Base-by-base conservation (phyloP, 1,140 invertebrate genomes). In the Drosophila santomea region DNA sequence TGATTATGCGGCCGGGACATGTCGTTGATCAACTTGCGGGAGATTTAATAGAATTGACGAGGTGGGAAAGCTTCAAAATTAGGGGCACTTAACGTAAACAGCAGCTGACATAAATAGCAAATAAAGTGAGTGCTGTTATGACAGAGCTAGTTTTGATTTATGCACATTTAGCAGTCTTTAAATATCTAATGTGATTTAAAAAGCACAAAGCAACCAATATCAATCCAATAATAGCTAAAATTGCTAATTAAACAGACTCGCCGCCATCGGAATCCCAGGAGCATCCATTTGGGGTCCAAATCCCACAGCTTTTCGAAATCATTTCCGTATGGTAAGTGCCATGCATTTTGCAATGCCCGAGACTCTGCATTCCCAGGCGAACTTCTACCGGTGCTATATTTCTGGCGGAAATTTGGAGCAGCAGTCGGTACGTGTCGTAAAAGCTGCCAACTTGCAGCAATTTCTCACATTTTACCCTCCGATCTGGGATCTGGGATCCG, bases 401-500 rank as follows among this genome's bases (percentile, higher is more conserved):
- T 58, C 52, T 72, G 44, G 44, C 66, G 52, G 68, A 72, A 72
- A 72, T 72, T 57, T 44, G 68, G 36, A 71, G 44, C 52, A 41
- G 67, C 44, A 71, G 4, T 25, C 10, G 43, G 44, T 58, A 72
- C 68, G 64, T 72, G 68, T 64, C 51, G 12, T 17, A 72, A 48
- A 48, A 72, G 66, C 66, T 71, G 64, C 51, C 68, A 71, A 71
- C 67, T 71, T 69, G 64, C 67, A 11, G 66, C 64, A 58, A 58
- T 72, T 72, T 71, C 69, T 72, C 68, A 71, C 68, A 41, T 47
- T 32, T 41, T 8, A 2, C 20, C 10, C 4, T 12, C 51, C 38
- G 7, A 36, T 11, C 38, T 44, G 11, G 45, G 36, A 14, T 17
- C 20, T 20, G 20, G 20, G 7, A 36, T 11, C 38, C 55, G 11